Evolutionary conservation across 2,797 vertebrate genomes (phyloP), one percentile per base, ranked within the genome.

Genomic region (Mormyrops attenuatus): DNA sequence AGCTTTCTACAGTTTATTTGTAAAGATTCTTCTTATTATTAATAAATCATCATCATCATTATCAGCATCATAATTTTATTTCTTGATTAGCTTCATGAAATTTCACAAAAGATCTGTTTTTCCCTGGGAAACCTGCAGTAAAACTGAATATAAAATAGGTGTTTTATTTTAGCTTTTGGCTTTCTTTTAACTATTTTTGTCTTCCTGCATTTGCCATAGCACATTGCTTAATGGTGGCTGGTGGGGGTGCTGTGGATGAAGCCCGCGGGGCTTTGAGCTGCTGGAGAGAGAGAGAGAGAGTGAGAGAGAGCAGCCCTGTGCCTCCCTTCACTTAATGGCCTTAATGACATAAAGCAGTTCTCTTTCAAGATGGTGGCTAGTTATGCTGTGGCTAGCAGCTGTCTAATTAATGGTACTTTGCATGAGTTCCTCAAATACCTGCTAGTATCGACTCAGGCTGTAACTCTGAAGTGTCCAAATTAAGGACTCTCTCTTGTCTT

Each of bases 341-440:
- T 87, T 38, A 55, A 55, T 87, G 85, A 57, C 52, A 87, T 17
- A 87, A 57, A 87, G 52, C 85, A 60, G 85, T 57, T 55, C 30
- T 44, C 53, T 87, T 55, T 87, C 47, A 87, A 87, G 53, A 87
- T n/a, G 85, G 85, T 5, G 52, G 34, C 85, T 87, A 55, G 26
- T 30, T 53, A 26, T 2, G 22, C 44, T 1, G 13, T 1, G 85
- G 52, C 85, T 34, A 41, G 52, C 34, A 38, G 85, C 85, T 87
- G 85, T 41, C 85, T 87, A 57, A 87, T 57, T 87, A 87, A 17
- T 2, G 0, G 5, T 38, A 7, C 85, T 55, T 87, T 57, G 13
- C 52, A 85, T 52, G 53, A 87, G 26, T 38, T 87, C 53, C 34
- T 57, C 52, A 53, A 50, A 52, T 86, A 86, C 47, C 84, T 86